Conservation (phyloP, 2,113 vertebrate species). For the Microcebus jonahi region DNA sequence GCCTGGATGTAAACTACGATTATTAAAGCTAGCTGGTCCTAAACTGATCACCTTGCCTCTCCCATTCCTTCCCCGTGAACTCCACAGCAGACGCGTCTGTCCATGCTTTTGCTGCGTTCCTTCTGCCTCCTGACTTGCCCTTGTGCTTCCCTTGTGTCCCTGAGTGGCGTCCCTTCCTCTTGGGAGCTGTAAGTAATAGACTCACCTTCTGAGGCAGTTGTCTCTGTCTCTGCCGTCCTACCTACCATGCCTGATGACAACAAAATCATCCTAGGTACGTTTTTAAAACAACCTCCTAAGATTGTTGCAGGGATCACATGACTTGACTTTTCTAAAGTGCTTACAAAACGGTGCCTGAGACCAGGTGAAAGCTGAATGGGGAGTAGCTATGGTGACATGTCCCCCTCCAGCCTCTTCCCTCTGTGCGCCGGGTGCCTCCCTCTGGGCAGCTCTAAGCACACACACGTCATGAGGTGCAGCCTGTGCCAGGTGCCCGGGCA, state of each 20-base stretch:
- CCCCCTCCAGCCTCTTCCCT: background rate
- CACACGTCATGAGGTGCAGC: rapidly evolving
- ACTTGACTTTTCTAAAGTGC: background rate
- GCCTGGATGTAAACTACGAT: background rate
- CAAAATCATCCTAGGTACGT: background rate
- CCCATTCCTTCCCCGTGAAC: background rate
- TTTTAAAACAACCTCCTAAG: background rate
- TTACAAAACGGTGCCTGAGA: background rate
- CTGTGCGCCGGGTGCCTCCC: background rate
- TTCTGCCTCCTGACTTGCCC: background rate
- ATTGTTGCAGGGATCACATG: background rate
- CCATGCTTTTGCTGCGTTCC: background rate
- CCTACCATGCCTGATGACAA: background rate
- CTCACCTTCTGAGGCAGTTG: background rate
- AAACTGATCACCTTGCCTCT: rapidly evolving
- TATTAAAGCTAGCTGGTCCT: background rate
- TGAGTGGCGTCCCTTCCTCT: background rate
- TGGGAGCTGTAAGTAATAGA: background rate
- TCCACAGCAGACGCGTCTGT: background rate
- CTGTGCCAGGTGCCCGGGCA: background rate
- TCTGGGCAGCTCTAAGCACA: background rate
- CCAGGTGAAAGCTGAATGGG: background rate
- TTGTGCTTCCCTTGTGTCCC: background rate
- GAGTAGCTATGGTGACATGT: background rate
- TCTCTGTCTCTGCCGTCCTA: background rate